phyloP scores from a whole-genome alignment of 2,113 vertebrate genomes.

The Rhabdomys dilectus region DNA sequence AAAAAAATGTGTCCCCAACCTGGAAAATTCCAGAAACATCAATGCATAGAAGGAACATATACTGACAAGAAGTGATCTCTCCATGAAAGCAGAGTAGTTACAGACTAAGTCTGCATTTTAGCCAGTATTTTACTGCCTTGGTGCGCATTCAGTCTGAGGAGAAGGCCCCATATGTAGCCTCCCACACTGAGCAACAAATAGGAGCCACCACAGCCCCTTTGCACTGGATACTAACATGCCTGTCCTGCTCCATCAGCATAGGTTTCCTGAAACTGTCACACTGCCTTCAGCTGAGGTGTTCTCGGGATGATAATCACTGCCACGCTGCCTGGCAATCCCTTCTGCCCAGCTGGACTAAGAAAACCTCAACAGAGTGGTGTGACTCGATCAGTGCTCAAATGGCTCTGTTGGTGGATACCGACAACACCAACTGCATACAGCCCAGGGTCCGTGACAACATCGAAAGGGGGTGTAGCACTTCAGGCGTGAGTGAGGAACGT shows the following conservation, averaged over 20 bases:
- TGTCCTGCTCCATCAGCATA: not conserved
- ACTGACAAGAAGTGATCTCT: not conserved
- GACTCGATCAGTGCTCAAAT: not conserved
- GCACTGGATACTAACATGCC: not conserved
- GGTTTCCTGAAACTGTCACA: too few relatives aligned
- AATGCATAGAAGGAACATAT: not conserved
- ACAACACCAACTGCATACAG: slow-evolving; percentile 3
- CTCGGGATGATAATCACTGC: not conserved
- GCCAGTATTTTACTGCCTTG: not conserved
- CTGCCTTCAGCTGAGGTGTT: not conserved
- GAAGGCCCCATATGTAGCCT: not conserved
- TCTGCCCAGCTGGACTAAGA: not conserved
- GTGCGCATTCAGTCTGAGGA: not conserved
- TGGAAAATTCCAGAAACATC: not conserved
- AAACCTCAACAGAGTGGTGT: not conserved
- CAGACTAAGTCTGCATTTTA: not conserved
- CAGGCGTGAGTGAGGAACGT: not conserved
- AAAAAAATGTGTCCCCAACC: not conserved
- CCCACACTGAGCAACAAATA: accelerated
- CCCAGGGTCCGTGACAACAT: not conserved
- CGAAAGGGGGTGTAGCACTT: not conserved
- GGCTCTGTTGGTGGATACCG: not conserved
- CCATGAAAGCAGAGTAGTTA: not conserved
- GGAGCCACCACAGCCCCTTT: not conserved
- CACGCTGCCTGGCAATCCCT: not conserved